phyloP scores from a whole-genome alignment of 2,888 invertebrate species.

The Timandra comae region DNA sequence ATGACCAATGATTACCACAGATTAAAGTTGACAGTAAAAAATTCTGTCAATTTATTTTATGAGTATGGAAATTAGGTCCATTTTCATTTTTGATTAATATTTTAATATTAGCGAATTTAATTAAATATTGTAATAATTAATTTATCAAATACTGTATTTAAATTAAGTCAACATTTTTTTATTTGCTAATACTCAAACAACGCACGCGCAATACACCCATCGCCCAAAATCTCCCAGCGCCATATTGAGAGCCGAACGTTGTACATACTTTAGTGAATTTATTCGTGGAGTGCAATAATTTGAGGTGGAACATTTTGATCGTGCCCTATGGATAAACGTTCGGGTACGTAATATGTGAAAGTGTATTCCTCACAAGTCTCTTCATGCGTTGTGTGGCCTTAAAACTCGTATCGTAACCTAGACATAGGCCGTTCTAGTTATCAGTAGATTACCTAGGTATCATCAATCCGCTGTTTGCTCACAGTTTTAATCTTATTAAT shows the following conservation, averaged over 20 bases:
- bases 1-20: too few species aligned
- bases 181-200: constrained; percentile 64
- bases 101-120: constrained; percentile 30
- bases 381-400: constrained; percentile 39
- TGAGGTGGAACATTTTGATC: constrained; percentile 73
- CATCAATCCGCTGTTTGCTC: constrained; percentile 78
- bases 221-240: constrained; percentile 80
- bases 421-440: constrained; percentile 80
- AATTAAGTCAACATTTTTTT: constrained; percentile 51
- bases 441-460: constrained; percentile 77
- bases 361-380: constrained; percentile 43
- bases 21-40: constrained; percentile 2
- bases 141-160: constrained; percentile 35
- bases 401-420: constrained; percentile 75
- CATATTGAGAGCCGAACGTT: constrained; percentile 87
- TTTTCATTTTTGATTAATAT: constrained; percentile 42
- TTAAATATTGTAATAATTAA: constrained; percentile 26
- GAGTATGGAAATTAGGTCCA: constrained; percentile 58
- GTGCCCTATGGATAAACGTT: constrained; percentile 78
- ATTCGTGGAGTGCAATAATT: constrained; percentile 74
- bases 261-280: constrained; percentile 77
- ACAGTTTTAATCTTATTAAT: constrained; percentile 82
- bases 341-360: constrained; percentile 71
- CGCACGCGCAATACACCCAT: constrained; percentile 75
- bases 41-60: constrained; percentile 54